Conservation (phyloP, 2,113 vertebrate species). For the Dicrurus megarhynchus region DNA sequence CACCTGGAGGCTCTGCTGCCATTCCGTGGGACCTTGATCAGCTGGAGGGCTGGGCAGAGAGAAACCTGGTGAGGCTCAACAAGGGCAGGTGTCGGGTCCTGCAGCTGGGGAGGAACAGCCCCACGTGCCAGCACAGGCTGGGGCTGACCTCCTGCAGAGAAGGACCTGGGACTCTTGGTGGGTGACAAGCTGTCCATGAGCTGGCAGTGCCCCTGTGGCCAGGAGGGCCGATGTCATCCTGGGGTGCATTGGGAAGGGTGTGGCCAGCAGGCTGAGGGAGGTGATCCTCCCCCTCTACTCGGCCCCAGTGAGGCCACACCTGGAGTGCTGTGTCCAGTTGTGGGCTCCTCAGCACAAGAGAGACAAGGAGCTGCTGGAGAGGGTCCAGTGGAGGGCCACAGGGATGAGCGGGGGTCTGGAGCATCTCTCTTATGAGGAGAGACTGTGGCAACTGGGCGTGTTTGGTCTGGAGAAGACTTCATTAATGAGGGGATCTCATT, state of each 20-base stretch:
- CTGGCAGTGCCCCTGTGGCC: rapidly evolving
- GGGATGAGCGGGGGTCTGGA: background rate
- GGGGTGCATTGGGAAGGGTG: background rate
- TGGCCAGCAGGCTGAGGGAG: background rate
- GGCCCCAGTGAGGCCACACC: background rate
- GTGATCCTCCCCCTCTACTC: background rate
- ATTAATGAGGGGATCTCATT: background rate
- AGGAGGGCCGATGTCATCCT: background rate
- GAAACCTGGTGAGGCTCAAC: background rate
- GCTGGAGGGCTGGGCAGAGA: background rate
- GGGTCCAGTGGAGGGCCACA: background rate
- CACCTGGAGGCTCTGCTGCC: background rate
- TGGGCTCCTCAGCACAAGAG: background rate
- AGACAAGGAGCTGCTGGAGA: background rate
- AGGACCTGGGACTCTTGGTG: background rate
- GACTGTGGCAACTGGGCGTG: rapidly evolving
- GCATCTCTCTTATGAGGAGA: background rate
- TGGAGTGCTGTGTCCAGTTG: background rate
- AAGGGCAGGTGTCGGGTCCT: background rate
- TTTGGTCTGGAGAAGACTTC: background rate
- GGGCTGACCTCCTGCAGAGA: background rate
- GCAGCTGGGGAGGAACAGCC: background rate
- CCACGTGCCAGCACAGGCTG: background rate
- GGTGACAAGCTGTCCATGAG: background rate
- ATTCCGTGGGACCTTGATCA: background rate